Percentiles rank a stretch among this genome's conserved stretches.
These are phyloP conservation scores for Limenitis camilla DNA, from an alignment of 2,888 invertebrate genomes.

Conservation along the genomic window DNA sequence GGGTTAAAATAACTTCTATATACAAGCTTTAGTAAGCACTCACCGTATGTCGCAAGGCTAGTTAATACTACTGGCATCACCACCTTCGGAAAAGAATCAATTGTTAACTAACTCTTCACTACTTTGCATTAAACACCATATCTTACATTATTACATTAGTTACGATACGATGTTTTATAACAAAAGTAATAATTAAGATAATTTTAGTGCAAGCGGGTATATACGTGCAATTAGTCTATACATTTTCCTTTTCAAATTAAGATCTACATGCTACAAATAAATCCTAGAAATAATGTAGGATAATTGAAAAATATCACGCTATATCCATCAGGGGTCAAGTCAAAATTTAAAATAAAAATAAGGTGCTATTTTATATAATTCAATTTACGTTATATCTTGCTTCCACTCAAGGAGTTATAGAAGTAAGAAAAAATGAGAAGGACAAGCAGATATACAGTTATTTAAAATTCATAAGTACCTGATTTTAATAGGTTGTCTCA, in stretches of 20 bases:
- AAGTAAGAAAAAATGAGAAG: too few species aligned
- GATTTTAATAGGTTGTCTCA: constrained; percentile 59
- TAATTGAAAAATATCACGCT: too few species aligned
- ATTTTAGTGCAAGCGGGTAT: constrained; percentile 25
- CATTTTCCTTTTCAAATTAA: background rate
- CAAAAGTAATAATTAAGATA: background rate
- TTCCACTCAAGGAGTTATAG: too few species aligned
- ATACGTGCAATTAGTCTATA: constrained; percentile 29
- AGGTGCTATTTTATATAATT: too few species aligned
- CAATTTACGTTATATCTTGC: too few species aligned
- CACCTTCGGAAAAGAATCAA: constrained; percentile 59
- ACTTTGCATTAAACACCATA: constrained; percentile 4
- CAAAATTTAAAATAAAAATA: too few species aligned
- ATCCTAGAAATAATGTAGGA: background rate
- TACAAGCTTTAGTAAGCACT: constrained; percentile 47
- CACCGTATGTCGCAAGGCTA: constrained; percentile 54
- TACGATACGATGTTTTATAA: background rate
- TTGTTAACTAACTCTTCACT: constrained; percentile 13
- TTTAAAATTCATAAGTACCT: constrained; percentile 36
- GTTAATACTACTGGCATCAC: constrained; percentile 61
- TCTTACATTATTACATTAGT: background rate
- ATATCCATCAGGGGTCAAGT: too few species aligned
- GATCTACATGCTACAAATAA: background rate
- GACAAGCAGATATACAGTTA: too few species aligned
- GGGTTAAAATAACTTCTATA: background rate